A percentile compares a stretch with the other conserved stretches of the same genome.
These are phyloP conservation scores for Hemicrepidius hirtus DNA, from an alignment of 2,888 invertebrate species.

Conservation along the genomic window DNA sequence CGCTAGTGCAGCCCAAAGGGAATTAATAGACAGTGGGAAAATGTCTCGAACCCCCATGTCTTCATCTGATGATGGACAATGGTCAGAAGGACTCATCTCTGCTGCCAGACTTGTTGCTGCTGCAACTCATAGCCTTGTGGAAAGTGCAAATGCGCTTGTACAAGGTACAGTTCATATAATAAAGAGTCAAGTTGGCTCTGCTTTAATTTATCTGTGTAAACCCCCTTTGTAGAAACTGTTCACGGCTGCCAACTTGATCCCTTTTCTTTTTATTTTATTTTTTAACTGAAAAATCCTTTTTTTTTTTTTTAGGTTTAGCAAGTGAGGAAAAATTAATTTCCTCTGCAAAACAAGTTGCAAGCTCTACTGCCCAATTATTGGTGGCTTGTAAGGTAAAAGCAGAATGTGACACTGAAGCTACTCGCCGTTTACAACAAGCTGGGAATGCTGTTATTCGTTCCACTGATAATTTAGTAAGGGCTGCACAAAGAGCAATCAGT, in stretches of 20 bases:
- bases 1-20: conserved; percentile 97
- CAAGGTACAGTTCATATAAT: conserved; percentile 77
- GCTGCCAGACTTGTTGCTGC: conserved; percentile 97
- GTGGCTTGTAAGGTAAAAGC: conserved; percentile 99
- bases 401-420: conserved; percentile 95
- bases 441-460: conserved; percentile 98
- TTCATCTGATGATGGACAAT: conserved; percentile 96
- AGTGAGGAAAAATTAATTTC: conserved; percentile 97
- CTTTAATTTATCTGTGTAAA: too few species aligned
- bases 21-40: conserved; percentile 94
- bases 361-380: conserved; percentile 96
- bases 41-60: conserved; percentile 87
- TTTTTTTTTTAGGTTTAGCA: conserved; percentile 73
- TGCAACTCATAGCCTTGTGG: conserved; percentile 97
- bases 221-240: too few species aligned
- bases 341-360: conserved; percentile 96
- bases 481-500: conserved; percentile 94
- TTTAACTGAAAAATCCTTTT: neutral
- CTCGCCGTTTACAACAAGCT: conserved; percentile 92
- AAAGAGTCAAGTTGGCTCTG: too few species aligned
- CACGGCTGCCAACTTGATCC: too few species aligned
- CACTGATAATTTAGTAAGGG: conserved; percentile 96
- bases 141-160: conserved; percentile 97
- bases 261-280: neutral
- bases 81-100: conserved; percentile 97